Base-by-base conservation (phyloP, 2,113 vertebrate species). In the Perccottus glenii region DNA sequence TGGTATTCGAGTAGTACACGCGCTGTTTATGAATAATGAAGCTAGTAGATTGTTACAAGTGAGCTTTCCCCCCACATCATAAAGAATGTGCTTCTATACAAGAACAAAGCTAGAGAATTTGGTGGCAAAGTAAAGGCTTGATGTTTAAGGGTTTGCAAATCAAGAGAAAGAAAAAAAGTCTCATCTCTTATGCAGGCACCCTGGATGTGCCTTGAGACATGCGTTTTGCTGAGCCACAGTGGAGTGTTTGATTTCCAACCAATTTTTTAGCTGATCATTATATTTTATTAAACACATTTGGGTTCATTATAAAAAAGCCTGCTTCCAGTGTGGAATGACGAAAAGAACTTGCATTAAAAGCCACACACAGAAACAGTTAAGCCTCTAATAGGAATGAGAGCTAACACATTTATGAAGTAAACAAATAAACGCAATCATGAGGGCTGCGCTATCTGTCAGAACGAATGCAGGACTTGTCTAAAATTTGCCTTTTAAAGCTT, bases 181-280 rank as follows among this genome's bases (percentile, higher is more conserved):
- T 87, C 76, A 85, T 87, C 50, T 85, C 64, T 76, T 85, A 89
- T 90, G 84, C 87, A 87, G 82, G 65, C 80, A 35, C 60, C 57
- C 80, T 85, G 72, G 81, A 84, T 88, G 78, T 67, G 82, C 88
- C 82, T 83, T 80, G 81, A 91, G 87, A 88, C 81, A 88, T 49
- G 49, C 55, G 19, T 85, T 91, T 87, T 88, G 84, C 89, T 88
- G 83, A 90, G 83, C 80, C 80, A 89, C 67, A 45, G 56, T 67
- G 82, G 75, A 78, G 77, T 83, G 87, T 89, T 89, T 89, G 87
- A 92, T 89, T 88, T 91, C 70, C 74, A 82, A 85, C 76, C 83
- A 76, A 78, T 81, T 91, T n/a, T 91, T 90, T 89, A 84, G 85
- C 84, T 87, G 87, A 89, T 89, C 78, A 80, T 92, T 85, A 87